Base-by-base conservation (phyloP, 1,140 invertebrate genomes). In the Antheraea pernyi region DNA sequence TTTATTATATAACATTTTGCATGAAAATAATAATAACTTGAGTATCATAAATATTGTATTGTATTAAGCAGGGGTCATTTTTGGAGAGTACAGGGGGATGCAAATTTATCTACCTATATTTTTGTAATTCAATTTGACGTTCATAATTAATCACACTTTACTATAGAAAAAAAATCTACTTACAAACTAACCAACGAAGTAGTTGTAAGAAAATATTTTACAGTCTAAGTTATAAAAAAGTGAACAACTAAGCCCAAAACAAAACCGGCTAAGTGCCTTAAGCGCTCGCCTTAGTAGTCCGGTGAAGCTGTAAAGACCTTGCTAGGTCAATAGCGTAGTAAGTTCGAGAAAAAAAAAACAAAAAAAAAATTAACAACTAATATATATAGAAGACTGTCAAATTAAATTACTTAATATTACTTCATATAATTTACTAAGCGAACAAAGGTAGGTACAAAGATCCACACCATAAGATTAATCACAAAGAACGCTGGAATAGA, bases 381-480 rank as follows among this genome's bases (percentile, higher is more conserved):
- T 3, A 10, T 18, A 60, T 6, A 30, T 60, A 60, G 10, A 19
- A 6, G 30, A 63, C 61, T 63, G 22, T 63, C 19, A 30, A 58
- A 58, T n/a, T 53, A 16, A 7, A 37, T 30, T 10, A 68, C 11
- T 59, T n/a, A 36, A 48, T n/a, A n/a, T 16, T 3, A 30, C 30
- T n/a, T 18, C 5, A 68, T 42, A 39, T 42, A 60, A 69, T 13
- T 36, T 65, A 65, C 16, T 63, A 63, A 69, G 61, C 60, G 19
- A 42, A 48, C 18, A 6, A n/a, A 36, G 16, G 10, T 53, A 64
- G 18, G 18, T 48, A 64, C 18, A 7, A 65, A 53, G 39, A 18
- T 64, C 68, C 68, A 69, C 60, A 63, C 68, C 68, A 65, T 64
- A 36, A 53, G 18, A 63, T 53, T 62, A 36, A 59, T 67, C 9